Conservation (phyloP, 2,113 vertebrate genomes). For the Pelusios castaneus region DNA sequence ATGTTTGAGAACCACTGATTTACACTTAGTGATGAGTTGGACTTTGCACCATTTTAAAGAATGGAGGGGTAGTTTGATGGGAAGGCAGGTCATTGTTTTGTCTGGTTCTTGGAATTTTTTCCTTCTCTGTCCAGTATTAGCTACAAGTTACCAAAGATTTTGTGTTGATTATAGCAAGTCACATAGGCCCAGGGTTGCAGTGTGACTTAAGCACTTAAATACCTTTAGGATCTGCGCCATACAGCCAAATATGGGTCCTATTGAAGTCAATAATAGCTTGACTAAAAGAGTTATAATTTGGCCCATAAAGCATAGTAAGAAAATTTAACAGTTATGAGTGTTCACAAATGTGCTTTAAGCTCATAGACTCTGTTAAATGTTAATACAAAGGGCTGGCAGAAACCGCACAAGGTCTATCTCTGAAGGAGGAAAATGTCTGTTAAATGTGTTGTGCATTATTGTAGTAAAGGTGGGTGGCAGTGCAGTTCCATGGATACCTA, state of each 20-base stretch:
- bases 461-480: slow-evolving; percentile 64
- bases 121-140: not conserved
- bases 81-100: not conserved
- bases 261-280: slow-evolving; percentile 21
- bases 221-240: not conserved
- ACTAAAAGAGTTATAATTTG: slow-evolving; percentile 51
- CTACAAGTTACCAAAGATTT: not conserved
- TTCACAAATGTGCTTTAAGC: slow-evolving; percentile 76
- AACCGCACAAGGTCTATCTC: slow-evolving; percentile 30
- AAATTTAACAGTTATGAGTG: slow-evolving; percentile 72
- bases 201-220: not conserved
- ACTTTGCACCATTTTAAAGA: not conserved
- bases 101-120: not conserved
- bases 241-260: slow-evolving; percentile 7
- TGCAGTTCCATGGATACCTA: slow-evolving; percentile 60
- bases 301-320: slow-evolving; percentile 75
- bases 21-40: not conserved
- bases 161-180: slow-evolving; percentile 54
- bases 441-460: slow-evolving; percentile 67
- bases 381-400: slow-evolving; percentile 67
- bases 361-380: slow-evolving; percentile 73
- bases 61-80: not conserved
- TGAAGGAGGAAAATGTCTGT: slow-evolving; percentile 66
- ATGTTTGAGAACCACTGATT: not conserved
- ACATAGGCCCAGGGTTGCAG: not conserved